These are phyloP conservation scores for Hydrozoanthus gracilis DNA, from an alignment of 92 coral and sea anemone species.

Conservation along the genomic window DNA sequence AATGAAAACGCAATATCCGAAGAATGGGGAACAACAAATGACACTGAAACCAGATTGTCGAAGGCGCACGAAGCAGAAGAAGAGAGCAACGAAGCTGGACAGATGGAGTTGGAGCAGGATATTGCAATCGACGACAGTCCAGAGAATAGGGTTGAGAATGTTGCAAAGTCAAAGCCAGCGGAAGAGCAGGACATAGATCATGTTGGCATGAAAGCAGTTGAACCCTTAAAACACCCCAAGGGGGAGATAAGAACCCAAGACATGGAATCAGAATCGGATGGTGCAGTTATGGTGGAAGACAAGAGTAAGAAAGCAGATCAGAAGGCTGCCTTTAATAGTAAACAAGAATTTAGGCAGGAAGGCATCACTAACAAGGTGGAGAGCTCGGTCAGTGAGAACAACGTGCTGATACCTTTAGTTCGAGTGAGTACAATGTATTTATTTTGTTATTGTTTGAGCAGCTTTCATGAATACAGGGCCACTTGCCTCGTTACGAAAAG, in stretches of 20 bases:
- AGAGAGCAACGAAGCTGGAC: neutral
- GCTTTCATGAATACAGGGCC: neutral
- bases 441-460: neutral
- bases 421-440: neutral
- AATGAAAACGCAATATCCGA: neutral
- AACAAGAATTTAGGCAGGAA: constrained; percentile 6
- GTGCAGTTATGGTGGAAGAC: neutral
- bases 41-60: neutral
- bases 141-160: neutral
- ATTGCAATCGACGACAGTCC: neutral
- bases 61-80: neutral
- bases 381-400: constrained; percentile 3
- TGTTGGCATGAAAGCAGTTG: neutral
- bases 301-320: neutral
- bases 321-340: neutral
- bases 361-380: neutral
- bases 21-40: neutral
- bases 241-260: neutral
- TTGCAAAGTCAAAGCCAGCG: neutral
- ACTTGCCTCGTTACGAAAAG: neutral
- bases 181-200: constrained; percentile 4
- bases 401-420: constrained; percentile 37
- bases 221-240: neutral
- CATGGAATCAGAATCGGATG: neutral
- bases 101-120: neutral